These are phyloP conservation scores for Myiotriccus ornatus DNA, from an alignment of 2,797 vertebrate species.

Conservation along the genomic window DNA sequence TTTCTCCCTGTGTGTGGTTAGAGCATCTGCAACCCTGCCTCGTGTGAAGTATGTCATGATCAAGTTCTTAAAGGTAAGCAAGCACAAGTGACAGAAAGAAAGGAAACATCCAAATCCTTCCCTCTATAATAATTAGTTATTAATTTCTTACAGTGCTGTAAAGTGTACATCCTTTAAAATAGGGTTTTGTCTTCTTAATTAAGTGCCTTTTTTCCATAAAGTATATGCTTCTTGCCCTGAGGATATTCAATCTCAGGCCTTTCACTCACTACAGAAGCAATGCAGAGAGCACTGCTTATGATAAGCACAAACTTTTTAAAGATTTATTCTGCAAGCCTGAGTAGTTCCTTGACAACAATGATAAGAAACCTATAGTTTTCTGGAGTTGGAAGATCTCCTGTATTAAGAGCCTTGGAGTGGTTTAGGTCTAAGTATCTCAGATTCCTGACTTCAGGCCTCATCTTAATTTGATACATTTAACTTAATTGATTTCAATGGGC, in stretches of 20 bases:
- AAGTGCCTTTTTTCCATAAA: background rate
- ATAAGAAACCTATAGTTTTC: background rate
- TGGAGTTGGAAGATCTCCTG: background rate
- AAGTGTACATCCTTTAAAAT: background rate
- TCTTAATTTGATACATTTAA: slow-evolving; percentile 24
- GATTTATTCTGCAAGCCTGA: background rate
- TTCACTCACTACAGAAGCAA: background rate
- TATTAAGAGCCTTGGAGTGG: background rate
- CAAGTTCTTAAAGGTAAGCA: slow-evolving; percentile 4
- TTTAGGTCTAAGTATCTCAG: slow-evolving; percentile 5
- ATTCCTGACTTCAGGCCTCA: slow-evolving; percentile 19
- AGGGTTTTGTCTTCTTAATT: background rate
- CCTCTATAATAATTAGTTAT: background rate
- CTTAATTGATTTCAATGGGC: background rate
- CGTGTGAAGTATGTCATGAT: background rate
- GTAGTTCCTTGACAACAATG: background rate
- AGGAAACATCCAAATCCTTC: background rate
- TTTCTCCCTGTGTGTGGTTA: slow-evolving; percentile 21
- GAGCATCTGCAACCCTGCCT: background rate
- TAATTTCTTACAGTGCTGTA: background rate
- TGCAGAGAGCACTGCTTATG: background rate
- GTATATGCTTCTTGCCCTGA: background rate
- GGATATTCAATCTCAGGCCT: background rate
- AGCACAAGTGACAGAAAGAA: background rate
- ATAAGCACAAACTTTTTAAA: background rate